Conservation (phyloP, 2,888 invertebrate species). For the Sepioteuthis lessoniana region DNA sequence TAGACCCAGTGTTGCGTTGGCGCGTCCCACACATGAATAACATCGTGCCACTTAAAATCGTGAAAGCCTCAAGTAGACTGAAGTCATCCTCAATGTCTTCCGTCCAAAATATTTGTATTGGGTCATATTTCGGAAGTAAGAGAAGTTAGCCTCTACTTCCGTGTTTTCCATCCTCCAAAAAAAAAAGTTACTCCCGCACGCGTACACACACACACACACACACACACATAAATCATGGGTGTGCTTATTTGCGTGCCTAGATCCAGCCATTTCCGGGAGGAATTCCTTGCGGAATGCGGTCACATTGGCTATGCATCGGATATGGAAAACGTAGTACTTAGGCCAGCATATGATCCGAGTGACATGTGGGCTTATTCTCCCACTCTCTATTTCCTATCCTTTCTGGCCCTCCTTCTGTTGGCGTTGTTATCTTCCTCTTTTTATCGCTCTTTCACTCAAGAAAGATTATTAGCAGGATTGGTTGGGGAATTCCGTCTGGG, state of each 20-base stretch:
- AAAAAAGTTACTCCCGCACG: too few relatives aligned
- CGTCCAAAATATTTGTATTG: neutral
- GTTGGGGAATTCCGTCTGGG: neutral
- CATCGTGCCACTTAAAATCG: too few relatives aligned
- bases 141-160: neutral
- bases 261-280: neutral
- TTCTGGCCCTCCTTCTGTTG: neutral
- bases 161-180: neutral
- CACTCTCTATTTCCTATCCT: neutral
- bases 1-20: neutral
- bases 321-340: neutral
- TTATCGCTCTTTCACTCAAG: neutral
- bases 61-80: neutral
- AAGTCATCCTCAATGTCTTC: neutral
- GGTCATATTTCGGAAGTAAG: conserved; percentile 33
- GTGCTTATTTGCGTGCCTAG: neutral
- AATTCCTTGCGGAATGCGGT: conserved; percentile 33
- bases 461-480: neutral
- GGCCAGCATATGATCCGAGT: neutral
- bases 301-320: neutral
- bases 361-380: neutral
- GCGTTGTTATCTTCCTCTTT: too few relatives aligned
- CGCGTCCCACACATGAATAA: neutral
- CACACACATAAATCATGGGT: neutral
- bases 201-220: neutral